Conservation (phyloP, 2,797 vertebrate species). For the Cryptoblepharus egeriae region DNA sequence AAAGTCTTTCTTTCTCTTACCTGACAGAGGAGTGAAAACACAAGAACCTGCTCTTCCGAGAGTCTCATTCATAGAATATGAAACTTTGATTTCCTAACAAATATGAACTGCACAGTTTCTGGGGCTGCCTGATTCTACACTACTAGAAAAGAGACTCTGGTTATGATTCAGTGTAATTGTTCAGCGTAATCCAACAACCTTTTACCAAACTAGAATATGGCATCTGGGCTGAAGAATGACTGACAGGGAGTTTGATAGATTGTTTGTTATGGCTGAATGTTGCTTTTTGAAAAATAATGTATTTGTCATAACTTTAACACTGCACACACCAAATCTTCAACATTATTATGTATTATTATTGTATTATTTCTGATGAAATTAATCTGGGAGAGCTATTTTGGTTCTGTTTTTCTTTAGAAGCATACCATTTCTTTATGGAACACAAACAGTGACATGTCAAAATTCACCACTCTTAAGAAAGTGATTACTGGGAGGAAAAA, state of each 20-base stretch:
- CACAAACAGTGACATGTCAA: not conserved
- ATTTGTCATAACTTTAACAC: conserved; percentile 18
- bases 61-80: no score
- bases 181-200: not conserved
- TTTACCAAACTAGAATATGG: not conserved
- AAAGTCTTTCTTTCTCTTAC: no score
- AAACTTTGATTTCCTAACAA: no score
- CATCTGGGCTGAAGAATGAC: not conserved
- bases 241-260: not conserved
- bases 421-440: not conserved
- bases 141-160: not conserved
- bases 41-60: no score
- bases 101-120: not conserved
- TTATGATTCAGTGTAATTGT: not conserved
- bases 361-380: not conserved
- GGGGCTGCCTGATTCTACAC: not conserved
- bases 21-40: no score
- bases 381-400: not conserved
- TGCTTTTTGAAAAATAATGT: not conserved
- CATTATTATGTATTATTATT: not conserved
- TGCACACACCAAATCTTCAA: not conserved
- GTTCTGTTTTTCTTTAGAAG: not conserved
- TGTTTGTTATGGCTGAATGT: not conserved
- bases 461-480: not conserved
- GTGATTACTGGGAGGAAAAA: not conserved